Evolutionary conservation across 92 coral and sea anemone genomes (phyloP).

Genomic region (Epizoanthus rinbou): DNA sequence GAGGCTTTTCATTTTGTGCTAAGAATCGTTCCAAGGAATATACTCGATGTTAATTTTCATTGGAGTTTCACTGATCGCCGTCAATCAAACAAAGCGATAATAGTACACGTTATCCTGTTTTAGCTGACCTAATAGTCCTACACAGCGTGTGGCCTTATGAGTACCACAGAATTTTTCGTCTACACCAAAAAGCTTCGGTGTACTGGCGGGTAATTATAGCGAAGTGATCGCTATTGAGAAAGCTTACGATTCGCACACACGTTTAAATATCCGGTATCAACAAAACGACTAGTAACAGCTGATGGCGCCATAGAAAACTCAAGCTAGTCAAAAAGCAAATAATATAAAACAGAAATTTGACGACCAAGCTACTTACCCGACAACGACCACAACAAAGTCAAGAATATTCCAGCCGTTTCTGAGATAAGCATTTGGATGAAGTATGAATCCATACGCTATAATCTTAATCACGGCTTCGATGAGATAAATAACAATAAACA

Average conservation of each 20-base stretch:
- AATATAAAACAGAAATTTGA: slow-evolving; percentile 4
- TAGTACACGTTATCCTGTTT: slow-evolving; percentile 11
- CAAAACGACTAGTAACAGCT: slow-evolving; percentile 41
- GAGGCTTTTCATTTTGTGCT: slow-evolving; percentile 10
- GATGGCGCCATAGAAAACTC: slow-evolving; percentile 46
- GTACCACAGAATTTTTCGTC: slow-evolving; percentile 35
- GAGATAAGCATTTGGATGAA: slow-evolving; percentile 87
- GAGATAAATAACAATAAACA: slow-evolving; percentile 89
- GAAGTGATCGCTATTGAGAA: background rate
- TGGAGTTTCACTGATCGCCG: slow-evolving; percentile 2
- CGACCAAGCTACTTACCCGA: slow-evolving; percentile 76
- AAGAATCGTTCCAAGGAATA: background rate
- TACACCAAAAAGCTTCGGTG: slow-evolving; percentile 29
- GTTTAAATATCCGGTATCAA: slow-evolving; percentile 66
- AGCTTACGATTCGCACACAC: slow-evolving; percentile 21
- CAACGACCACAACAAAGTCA: slow-evolving; percentile 93
- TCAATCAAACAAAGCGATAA: slow-evolving; percentile 36
- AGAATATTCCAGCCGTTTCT: slow-evolving; percentile 99
- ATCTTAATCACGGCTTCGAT: slow-evolving; percentile 92
- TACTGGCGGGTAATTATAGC: slow-evolving; percentile 16
- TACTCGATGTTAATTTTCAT: slow-evolving; percentile 10
- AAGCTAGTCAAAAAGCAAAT: slow-evolving; percentile 9
- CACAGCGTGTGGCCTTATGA: slow-evolving; percentile 39
- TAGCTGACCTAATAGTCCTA: slow-evolving; percentile 14
- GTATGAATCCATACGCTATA: slow-evolving; percentile 83